phyloP scores from a whole-genome alignment of 1,140 invertebrate species.

The Anagrus nilaparvatae region DNA sequence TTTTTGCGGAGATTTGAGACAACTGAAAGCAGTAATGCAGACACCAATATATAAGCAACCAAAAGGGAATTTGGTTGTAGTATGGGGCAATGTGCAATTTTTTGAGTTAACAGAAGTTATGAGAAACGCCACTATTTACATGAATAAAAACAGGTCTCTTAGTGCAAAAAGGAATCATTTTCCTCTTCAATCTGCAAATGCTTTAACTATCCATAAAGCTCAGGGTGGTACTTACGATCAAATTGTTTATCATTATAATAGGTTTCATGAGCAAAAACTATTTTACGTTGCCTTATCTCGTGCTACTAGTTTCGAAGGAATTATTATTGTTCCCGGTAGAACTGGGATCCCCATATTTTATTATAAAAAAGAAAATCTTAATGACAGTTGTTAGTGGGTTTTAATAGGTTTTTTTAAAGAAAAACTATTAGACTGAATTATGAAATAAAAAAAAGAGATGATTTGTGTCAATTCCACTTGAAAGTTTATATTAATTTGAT shows the following conservation, averaged over 20 bases:
- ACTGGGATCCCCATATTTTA: background rate
- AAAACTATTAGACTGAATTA: no score
- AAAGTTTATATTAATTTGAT: no score
- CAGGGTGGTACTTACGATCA: slow-evolving; percentile 17
- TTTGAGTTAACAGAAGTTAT: slow-evolving; percentile 22
- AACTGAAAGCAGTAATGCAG: no score
- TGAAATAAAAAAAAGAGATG: no score
- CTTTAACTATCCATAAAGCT: slow-evolving; percentile 22
- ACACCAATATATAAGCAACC: no score
- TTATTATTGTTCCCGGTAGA: background rate
- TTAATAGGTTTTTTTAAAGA: no score
- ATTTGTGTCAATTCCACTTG: no score
- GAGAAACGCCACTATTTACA: slow-evolving; percentile 22
- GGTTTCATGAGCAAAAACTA: background rate
- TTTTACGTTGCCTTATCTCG: slow-evolving; percentile 1
- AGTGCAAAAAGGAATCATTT: slow-evolving; percentile 25
- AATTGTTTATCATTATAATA: slow-evolving; percentile 21
- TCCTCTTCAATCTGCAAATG: slow-evolving; percentile 23
- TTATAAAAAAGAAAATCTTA: background rate
- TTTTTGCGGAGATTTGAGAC: slow-evolving; percentile 13
- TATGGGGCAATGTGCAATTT: slow-evolving; percentile 19
- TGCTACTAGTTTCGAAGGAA: background rate
- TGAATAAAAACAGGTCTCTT: slow-evolving; percentile 25
- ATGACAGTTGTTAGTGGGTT: no score
- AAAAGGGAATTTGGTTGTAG: no score